Conservation (phyloP, 1,140 invertebrate species). For the Lucilia cuprina region DNA sequence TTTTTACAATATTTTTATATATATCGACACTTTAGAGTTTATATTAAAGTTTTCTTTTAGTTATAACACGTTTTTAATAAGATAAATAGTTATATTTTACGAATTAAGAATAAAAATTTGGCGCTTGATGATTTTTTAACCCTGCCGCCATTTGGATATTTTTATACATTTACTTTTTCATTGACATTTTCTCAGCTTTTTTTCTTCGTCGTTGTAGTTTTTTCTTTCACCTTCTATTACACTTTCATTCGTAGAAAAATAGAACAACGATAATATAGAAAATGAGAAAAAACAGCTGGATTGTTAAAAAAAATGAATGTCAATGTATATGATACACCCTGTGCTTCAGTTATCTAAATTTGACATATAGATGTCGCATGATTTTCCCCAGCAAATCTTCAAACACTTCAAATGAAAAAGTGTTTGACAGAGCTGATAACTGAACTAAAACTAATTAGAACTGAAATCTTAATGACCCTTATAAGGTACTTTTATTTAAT, state of each 20-base stretch:
- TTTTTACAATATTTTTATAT: background rate
- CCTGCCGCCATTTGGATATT: conserved; percentile 58
- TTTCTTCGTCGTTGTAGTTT: conserved; percentile 35
- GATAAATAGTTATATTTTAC: conserved; percentile 45
- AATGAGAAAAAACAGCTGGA: background rate
- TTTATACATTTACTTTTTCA: conserved; percentile 45
- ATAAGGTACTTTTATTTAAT: too few relatives aligned
- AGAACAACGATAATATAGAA: background rate
- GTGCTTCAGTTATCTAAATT: background rate
- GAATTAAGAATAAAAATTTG: conserved; percentile 60
- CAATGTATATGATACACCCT: background rate
- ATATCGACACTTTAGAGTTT: background rate
- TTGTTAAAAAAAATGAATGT: background rate
- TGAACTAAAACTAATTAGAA: too few relatives aligned
- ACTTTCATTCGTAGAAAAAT: background rate
- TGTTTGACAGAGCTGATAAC: too few relatives aligned
- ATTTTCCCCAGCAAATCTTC: background rate
- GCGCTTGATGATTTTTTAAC: conserved; percentile 53
- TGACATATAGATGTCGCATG: background rate
- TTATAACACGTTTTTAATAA: conserved; percentile 30
- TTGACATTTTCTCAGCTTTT: conserved; percentile 42
- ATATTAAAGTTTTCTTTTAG: background rate
- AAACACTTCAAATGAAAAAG: too few relatives aligned
- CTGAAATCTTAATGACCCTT: too few relatives aligned
- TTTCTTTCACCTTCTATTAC: background rate